Percentiles rank a stretch among this genome's conserved stretches.
These are phyloP conservation scores for Zygogramma bicolorata DNA, from an alignment of 2,888 invertebrate genomes.

Conservation along the genomic window DNA sequence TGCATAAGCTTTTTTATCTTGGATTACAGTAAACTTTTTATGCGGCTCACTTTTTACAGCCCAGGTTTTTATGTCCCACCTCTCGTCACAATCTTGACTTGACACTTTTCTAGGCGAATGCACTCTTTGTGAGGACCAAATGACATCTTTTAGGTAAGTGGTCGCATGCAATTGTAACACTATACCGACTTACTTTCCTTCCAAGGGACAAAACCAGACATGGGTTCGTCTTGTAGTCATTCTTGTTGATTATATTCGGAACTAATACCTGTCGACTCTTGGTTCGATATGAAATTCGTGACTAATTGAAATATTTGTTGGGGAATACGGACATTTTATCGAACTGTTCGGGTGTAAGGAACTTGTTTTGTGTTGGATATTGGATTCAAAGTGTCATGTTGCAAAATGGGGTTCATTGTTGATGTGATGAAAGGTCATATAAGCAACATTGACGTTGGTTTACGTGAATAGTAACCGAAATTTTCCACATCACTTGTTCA, in stretches of 20 bases:
- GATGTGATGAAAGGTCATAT: no score
- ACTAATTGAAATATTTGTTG: constrained; percentile 42
- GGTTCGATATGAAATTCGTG: constrained; percentile 33
- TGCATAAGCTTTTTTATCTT: constrained; percentile 50
- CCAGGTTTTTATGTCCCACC: constrained; percentile 41
- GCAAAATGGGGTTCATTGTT: constrained; percentile 8
- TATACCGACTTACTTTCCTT: constrained; percentile 53
- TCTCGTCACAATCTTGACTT: constrained; percentile 50
- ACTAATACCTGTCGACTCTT: constrained; percentile 63
- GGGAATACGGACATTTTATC: constrained; percentile 23
- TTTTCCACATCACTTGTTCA: no score
- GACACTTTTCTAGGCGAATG: constrained; percentile 59
- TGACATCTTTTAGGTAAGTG: constrained; percentile 42
- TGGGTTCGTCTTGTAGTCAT: constrained; percentile 59
- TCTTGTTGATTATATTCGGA: constrained; percentile 60
- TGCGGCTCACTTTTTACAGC: constrained; percentile 48
- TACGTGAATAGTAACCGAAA: no score
- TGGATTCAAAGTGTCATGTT: constrained; percentile 17
- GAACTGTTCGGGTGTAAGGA: constrained; percentile 33
- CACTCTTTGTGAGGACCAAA: constrained; percentile 36
- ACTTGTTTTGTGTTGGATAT: constrained; percentile 6
- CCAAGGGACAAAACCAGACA: constrained; percentile 53
- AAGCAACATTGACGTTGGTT: no score
- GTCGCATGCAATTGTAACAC: constrained; percentile 56
- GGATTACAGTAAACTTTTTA: constrained; percentile 50